Evolutionary conservation across 2,113 vertebrate species (phyloP), one percentile per base, ranked within the genome.

Genomic region (Pagrus major): DNA sequence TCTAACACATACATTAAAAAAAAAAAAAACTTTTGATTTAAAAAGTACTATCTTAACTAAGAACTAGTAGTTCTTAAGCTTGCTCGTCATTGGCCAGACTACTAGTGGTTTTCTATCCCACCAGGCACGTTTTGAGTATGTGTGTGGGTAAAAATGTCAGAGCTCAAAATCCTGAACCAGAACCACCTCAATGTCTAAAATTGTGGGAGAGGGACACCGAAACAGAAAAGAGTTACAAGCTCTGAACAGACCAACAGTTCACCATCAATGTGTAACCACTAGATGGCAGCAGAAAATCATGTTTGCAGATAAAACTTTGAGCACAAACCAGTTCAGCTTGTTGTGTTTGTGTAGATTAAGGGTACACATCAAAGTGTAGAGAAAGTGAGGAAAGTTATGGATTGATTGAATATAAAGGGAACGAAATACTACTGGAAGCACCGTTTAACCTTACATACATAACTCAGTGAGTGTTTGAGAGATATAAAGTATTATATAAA

Each of bases 241-340:
- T 6, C 5, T 46, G 5, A 39, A 2, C 20, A 47, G n/a, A 4
- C 10, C 5, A 8, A 42, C 1, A 20, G 4, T 18, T 76, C 80
- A 86, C 52, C 69, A 39, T 67, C 54, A 63, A 16, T 2, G 2
- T 27, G 2, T 3, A 41, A 5, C 89, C 93, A 92, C 89, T 83
- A 93, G 93, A 85, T 90, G 91, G 86, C 44, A 90, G 89, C 84
- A 92, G 65, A 68, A 54, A 59, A 23, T 81, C 20, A 72, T 9
- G 2, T 44, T 73, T 27, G 14, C 8, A 11, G 11, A n/a, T n/a
- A 16, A 11, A 25, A 16, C 0, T 6, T 47, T 21, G 3, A 7
- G 21, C 14, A 47, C 7, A 49, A 31, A 9, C 2, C 3, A 49
- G 9, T 51, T 47, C 6, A 39, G 18, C 16, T 41, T 47, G 55